Evolutionary conservation across 30 jellyfish, hydroid and myxozoan species (phyloP).

Genomic region (Hydractinia symbiolongicarpus): DNA sequence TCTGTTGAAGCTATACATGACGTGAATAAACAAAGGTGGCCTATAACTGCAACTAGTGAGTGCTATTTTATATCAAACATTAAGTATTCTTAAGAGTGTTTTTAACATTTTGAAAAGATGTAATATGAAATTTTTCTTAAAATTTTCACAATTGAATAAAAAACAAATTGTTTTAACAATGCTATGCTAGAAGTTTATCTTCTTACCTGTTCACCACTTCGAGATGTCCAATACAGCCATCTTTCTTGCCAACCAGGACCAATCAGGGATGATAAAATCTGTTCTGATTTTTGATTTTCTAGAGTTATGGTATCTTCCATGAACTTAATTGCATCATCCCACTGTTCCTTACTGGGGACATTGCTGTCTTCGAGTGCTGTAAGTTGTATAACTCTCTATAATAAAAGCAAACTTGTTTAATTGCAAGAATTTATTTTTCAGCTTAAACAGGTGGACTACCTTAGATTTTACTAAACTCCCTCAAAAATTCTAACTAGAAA

Average conservation of each 20-base stretch:
- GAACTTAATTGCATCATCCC: constrained; percentile 90
- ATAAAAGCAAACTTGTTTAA: not conserved
- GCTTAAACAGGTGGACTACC: not conserved
- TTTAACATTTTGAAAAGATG: no score
- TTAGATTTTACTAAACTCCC: not conserved
- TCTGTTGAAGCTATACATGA: no score
- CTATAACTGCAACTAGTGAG: no score
- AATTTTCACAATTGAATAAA: no score
- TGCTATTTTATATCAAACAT: not conserved
- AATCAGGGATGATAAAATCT: constrained; percentile 19
- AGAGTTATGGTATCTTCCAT: constrained; percentile 67
- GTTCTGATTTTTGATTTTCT: constrained; percentile 50
- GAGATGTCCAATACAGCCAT: constrained; percentile 78
- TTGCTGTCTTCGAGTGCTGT: constrained; percentile 89
- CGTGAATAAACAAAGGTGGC: no score
- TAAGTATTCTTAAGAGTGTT: no score
- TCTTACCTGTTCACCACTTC: constrained; percentile 73
- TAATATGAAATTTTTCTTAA: no score
- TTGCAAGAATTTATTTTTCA: not conserved
- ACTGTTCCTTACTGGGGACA: constrained; percentile 82
- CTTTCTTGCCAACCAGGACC: constrained; percentile 99
- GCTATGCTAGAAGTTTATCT: not conserved
- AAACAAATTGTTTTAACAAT: not conserved
- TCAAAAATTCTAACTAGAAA: not conserved
- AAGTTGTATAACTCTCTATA: constrained; percentile 77